phyloP scores from a whole-genome alignment of 2,113 vertebrate species.

The Condylura cristata region DNA sequence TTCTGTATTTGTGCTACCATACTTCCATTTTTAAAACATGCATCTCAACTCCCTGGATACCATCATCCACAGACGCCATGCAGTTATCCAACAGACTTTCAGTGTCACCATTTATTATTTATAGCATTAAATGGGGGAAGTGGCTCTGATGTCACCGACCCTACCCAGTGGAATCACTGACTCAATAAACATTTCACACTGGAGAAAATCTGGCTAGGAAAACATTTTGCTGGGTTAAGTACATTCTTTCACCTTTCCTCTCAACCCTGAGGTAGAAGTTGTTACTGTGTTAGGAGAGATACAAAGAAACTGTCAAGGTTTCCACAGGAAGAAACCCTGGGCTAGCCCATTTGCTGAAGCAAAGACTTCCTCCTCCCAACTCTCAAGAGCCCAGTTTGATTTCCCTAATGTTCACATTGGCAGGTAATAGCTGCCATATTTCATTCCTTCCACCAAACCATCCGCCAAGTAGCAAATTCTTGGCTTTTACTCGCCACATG shows the following conservation, averaged over 20 bases:
- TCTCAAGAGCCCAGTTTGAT: slow-evolving; percentile 30
- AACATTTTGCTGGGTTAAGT: slow-evolving; percentile 48
- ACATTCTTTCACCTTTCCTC: slow-evolving; percentile 31
- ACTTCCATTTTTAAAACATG: slow-evolving; percentile 64
- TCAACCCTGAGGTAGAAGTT: neutral
- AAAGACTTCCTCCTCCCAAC: slow-evolving; percentile 46
- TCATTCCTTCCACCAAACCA: slow-evolving; percentile 45
- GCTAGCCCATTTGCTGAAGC: slow-evolving; percentile 31
- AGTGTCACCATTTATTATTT: slow-evolving; percentile 70
- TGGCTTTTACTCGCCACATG: slow-evolving; percentile 10
- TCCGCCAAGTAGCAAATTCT: slow-evolving; percentile 18
- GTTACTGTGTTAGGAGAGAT: slow-evolving; percentile 51
- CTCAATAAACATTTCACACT: slow-evolving; percentile 65
- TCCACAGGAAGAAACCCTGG: slow-evolving; percentile 59
- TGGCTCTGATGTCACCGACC: slow-evolving; percentile 67
- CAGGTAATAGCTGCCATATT: slow-evolving; percentile 65
- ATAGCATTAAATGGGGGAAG: slow-evolving; percentile 62
- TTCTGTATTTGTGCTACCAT: slow-evolving; percentile 44
- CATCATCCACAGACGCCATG: slow-evolving; percentile 68
- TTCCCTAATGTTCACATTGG: slow-evolving; percentile 24
- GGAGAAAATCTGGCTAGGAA: slow-evolving; percentile 68
- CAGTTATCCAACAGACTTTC: slow-evolving; percentile 70
- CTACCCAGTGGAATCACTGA: slow-evolving; percentile 68
- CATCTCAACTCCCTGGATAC: slow-evolving; percentile 61
- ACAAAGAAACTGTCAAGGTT: slow-evolving; percentile 68